Evolutionary conservation across 1,140 invertebrate genomes (phyloP).

Genomic region (Myzus persicae): DNA sequence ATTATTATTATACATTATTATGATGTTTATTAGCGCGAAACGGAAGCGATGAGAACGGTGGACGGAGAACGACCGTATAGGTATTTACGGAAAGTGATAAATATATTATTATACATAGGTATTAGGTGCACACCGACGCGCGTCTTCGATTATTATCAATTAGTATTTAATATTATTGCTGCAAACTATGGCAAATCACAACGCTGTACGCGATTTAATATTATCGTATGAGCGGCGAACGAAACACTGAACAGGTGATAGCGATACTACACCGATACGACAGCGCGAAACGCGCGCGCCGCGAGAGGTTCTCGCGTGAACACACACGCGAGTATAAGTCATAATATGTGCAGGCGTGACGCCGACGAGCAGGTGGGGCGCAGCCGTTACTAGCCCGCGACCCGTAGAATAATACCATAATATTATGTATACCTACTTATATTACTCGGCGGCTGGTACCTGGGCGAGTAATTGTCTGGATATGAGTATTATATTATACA

Average conservation of each 20-base stretch:
- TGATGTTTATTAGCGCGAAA: slow-evolving; percentile 9
- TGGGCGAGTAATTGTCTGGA: neutral
- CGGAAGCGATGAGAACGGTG: neutral
- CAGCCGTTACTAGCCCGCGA: neutral
- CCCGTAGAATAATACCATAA: neutral
- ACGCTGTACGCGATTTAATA: neutral
- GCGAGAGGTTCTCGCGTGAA: neutral
- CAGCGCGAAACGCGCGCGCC: neutral
- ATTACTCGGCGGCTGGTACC: too few species aligned
- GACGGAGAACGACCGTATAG: neutral
- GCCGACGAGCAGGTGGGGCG: slow-evolving; percentile 11
- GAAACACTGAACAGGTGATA: slow-evolving; percentile 8
- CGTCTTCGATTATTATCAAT: neutral
- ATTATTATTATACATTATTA: neutral
- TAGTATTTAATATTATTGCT: neutral
- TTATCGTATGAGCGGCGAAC: neutral
- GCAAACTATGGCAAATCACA: neutral
- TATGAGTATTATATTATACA: neutral
- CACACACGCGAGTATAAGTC: neutral
- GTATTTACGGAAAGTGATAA: neutral
- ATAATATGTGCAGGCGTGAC: neutral
- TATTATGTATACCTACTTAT: neutral
- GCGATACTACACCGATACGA: neutral
- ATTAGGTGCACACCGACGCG: neutral
- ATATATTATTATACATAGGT: neutral